Conservation (phyloP, 2,888 invertebrate genomes). For the Poecilus cupreus region DNA sequence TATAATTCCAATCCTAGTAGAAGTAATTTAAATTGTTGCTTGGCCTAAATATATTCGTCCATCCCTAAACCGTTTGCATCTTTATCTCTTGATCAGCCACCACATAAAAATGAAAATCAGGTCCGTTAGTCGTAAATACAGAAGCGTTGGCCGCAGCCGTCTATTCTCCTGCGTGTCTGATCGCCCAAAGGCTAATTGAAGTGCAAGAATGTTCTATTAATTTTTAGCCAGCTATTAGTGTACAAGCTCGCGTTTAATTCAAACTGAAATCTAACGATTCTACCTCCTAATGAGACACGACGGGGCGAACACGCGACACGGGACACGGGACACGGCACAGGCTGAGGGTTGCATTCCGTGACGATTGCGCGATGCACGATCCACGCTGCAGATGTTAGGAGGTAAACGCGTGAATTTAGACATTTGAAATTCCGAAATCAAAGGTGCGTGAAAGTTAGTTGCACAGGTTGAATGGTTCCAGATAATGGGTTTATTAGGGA, state of each 20-base stretch:
- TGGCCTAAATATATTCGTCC: no score
- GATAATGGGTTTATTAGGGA: conserved; percentile 7
- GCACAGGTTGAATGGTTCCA: background rate
- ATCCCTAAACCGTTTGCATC: background rate
- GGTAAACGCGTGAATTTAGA: background rate
- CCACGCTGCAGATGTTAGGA: background rate
- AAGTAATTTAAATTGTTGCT: no score
- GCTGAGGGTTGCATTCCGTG: background rate
- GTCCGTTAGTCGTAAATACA: conserved; percentile 19
- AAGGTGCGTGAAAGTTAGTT: conserved; percentile 14
- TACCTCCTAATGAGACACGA: conserved; percentile 30
- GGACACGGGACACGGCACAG: background rate
- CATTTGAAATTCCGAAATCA: conserved; percentile 20
- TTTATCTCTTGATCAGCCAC: background rate
- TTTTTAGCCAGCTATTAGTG: conserved; percentile 35
- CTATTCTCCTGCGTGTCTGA: background rate
- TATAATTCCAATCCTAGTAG: no score
- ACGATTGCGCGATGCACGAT: background rate
- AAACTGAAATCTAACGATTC: conserved; percentile 6
- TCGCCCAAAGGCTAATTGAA: background rate
- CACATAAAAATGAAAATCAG: conserved; percentile 8
- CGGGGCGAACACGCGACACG: background rate
- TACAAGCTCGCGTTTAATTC: background rate
- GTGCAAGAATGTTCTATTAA: conserved; percentile 20
- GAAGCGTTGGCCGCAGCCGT: background rate